Conservation (phyloP, 2,113 vertebrate genomes). For the Cyphomyrus plagiostoma region DNA sequence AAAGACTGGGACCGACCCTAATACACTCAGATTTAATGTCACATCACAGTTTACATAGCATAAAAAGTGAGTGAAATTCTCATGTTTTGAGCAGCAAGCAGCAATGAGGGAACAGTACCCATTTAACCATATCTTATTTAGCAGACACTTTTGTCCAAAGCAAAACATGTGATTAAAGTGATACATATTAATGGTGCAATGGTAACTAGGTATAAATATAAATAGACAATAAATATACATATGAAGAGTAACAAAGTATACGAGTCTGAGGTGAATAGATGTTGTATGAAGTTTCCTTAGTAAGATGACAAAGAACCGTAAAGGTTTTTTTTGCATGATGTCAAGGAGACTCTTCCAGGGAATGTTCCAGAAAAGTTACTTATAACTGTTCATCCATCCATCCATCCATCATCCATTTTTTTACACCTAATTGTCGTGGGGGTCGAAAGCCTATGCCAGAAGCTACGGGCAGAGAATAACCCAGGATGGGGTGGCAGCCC, state of each 20-base stretch:
- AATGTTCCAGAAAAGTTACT: not conserved
- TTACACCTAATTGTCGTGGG: not conserved
- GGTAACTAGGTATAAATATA: not conserved
- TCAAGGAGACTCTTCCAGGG: not conserved
- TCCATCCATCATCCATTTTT: not conserved
- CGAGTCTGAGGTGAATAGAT: not conserved
- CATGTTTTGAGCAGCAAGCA: too few relatives aligned
- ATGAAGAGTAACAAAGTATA: not conserved
- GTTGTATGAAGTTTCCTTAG: not conserved
- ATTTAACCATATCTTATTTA: not conserved
- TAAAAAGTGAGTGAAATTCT: too few relatives aligned
- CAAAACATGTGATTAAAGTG: not conserved
- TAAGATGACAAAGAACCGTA: not conserved
- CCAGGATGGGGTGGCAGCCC: too few relatives aligned
- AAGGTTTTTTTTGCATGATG: not conserved
- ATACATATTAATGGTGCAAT: not conserved
- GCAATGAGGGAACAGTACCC: too few relatives aligned
- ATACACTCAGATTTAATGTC: too few relatives aligned
- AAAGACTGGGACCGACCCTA: too few relatives aligned
- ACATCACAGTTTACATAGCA: too few relatives aligned
- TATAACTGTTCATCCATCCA: not conserved
- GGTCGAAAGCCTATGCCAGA: not conserved
- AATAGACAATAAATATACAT: not conserved
- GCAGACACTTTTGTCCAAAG: not conserved
- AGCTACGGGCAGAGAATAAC: not conserved